phyloP scores from a whole-genome alignment of 2,113 vertebrate species.

The Dicerorhinus sumatrensis region DNA sequence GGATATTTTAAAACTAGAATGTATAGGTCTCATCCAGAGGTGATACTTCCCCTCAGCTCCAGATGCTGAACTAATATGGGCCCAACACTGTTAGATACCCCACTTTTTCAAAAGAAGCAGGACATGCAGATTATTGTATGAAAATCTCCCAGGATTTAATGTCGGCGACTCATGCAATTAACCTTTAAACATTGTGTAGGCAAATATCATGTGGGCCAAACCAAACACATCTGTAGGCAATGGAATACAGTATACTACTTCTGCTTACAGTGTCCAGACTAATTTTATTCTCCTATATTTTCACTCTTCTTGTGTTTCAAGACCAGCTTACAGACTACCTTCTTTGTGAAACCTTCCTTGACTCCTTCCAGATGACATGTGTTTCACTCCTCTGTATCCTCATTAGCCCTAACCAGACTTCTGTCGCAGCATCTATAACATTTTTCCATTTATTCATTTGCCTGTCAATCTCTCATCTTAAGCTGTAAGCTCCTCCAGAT shows the following conservation, averaged over 20 bases:
- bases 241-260: neutral
- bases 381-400: neutral
- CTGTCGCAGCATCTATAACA: neutral
- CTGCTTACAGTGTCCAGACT: neutral
- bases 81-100: neutral
- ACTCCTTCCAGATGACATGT: neutral
- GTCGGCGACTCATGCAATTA: conserved; percentile 59
- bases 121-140: conserved; percentile 48
- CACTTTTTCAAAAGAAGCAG: conserved; percentile 14
- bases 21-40: neutral
- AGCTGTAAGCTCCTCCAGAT: neutral
- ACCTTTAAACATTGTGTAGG: conserved; percentile 68
- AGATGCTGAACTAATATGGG: neutral
- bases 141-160: conserved; percentile 65
- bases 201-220: conserved; percentile 59
- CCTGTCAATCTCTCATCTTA: neutral
- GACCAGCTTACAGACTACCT: neutral
- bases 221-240: conserved; percentile 47
- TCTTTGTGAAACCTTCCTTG: neutral
- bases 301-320: conserved; percentile 8
- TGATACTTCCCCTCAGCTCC: neutral
- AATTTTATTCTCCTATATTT: neutral
- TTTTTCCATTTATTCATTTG: neutral
- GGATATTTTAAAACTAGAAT: neutral
- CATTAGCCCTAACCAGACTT: neutral